Base-by-base conservation (phyloP, 2,113 vertebrate genomes). In the Pelecanoides urinatrix region DNA sequence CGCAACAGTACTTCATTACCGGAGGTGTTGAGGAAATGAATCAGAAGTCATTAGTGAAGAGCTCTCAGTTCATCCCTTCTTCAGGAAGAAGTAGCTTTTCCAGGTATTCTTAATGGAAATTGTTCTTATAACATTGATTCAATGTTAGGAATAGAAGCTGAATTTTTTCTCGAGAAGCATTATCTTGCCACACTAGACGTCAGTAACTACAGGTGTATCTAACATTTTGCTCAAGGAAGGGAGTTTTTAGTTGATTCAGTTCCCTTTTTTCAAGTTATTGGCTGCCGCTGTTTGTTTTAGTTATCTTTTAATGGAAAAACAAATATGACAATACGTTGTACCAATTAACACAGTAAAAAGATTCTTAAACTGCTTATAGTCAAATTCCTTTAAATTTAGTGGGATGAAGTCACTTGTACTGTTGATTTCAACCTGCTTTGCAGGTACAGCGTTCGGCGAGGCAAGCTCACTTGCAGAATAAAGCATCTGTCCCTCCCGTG, bases 31-130 rank as follows among this genome's bases (percentile, higher is more conserved):
- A 89, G 91, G 90, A 91, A 89, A 65, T 68, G 76, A 92, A 84
- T 94, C 72, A 80, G 79, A 75, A 88, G 62, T 63, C 61, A 9
- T 86, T 65, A 72, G 72, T 40, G 58, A 87, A 97, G 94, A 86
- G 86, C 90, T 79, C 76, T 97, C 50, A 32, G 62, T 53, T 93
- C 61, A 78, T 53, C 58, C 66, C 53, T 86, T 58, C 58, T 87
- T 68, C 70, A 75, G 66, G 70, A 84, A 92, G 80, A 68, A 91
- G 86, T 2, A 82, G 56, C 73, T 92, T 86, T 81, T 94, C 77
- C 12, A 65, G 63, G 27, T 63, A 18, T 84, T 80, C 34, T 52
- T 55, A 38, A 81, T 82, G 88, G 66, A 56, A 90, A 78, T 55
- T 56, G 62, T 61, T 84, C 75, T 82, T 42, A 7, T 8, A 78